Base-by-base conservation (phyloP, 1,140 invertebrate species). In the Adoxophyes honmai region DNA sequence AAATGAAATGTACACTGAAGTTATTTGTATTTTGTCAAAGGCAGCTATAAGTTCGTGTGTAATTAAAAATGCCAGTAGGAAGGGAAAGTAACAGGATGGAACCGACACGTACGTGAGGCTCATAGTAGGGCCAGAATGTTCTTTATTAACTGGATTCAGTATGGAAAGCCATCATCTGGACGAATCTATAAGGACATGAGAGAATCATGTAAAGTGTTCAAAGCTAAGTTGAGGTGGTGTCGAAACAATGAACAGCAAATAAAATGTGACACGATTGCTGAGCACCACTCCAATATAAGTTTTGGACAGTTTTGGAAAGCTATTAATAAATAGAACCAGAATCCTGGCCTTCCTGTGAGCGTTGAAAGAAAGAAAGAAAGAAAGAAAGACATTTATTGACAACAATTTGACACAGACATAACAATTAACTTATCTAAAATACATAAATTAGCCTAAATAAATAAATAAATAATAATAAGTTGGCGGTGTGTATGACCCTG, bases 211-310 rank as follows among this genome's bases (percentile, higher is more conserved):
- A 16, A 14, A 0, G 11, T 34, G 4, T 57, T 57, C 42, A 57
- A 57, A 34, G 3, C 21, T 15, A 57, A 48, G 35, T 48, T 44
- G 39, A 48, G 16, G 15, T 57, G 33, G 21, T 57, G 55, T 57
- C 38, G 44, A 11, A 48, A 57, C 7, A 57, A 57, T 44, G 21
- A 57, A 34, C n/a, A 35, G 33, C 38, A 57, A 34, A 57, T 57
- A 6, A 44, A 57, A 57, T 44, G 39, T 18, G 16, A 57, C 34
- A 57, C 34, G 0, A 44, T 44, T 1, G 55, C 55, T 8, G n/a
- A 34, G 15, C 33, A 21, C 10, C 55, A 57, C 10, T 34, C 13
- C n/a, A n/a, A n/a, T n/a, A n/a, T n/a, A n/a, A n/a, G n/a, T n/a
- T n/a, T n/a, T n/a, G n/a, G n/a, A n/a, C n/a, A n/a, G n/a, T n/a